Base-by-base conservation (phyloP, 2,888 invertebrate genomes). In the Archaeoteleia sp. region DNA sequence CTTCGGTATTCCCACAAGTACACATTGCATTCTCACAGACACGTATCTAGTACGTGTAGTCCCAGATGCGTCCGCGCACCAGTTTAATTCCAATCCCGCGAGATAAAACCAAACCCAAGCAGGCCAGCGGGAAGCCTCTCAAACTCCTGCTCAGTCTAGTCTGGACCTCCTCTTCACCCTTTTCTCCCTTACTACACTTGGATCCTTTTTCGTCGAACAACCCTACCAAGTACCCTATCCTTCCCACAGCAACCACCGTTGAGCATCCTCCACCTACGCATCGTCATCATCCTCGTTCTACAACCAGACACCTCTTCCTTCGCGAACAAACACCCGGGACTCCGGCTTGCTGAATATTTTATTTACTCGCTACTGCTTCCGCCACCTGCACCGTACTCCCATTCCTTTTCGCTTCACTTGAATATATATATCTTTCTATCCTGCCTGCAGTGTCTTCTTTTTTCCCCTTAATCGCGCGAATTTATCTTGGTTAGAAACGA, bases 331-430 rank as follows among this genome's bases (percentile, higher is more conserved):
- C 78, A 75, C 77, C 74, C 69, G 70, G 62, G 71, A 75, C 74
- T 71, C 66, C 55, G 58, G 71, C 69, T 74, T 72, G 73, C 70
- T 79, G 77, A 82, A 82, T 82, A 81, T 81, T 82, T 82, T 78
- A 82, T 81, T 81, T 76, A 78, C 76, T 76, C 70, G 58, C 70
- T 70, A 67, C 67, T 68, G 42, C 54, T 46, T 42, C 42, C 40
- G 43, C 53, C 61, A 43, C 53, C 49, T 58, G 43, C 39, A 51
- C 35, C 37, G 32, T 34, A 40, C 32, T 32, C 35, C 17, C 1
- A 14, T 20, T 34, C 39, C 35, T 30, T n/a, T 43, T 34, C 23
- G 32, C 30, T 30, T 20, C 35, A 1, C 13, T n/a, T 45, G 3
- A 20, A 20, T 5, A 20, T 20, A 20, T 20, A 20, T 4, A 20